phyloP scores from a whole-genome alignment of 2,888 invertebrate species.

The Blastobasis lacticolella region DNA sequence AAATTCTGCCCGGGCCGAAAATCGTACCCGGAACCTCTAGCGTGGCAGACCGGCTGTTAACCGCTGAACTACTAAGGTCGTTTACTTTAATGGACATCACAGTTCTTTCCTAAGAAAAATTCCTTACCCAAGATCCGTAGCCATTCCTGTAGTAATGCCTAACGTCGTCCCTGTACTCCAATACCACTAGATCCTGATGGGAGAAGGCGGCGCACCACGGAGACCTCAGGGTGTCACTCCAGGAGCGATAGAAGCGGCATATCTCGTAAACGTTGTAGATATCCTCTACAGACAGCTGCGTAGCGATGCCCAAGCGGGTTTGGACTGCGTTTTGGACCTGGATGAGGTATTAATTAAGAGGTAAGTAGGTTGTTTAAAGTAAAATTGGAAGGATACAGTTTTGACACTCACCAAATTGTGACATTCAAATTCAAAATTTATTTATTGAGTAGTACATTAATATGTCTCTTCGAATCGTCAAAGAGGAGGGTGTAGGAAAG shows the following conservation, averaged over 20 bases:
- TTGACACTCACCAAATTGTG: background rate
- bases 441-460: no score
- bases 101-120: background rate
- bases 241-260: constrained; percentile 86
- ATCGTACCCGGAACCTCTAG: no score
- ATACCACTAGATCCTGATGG: constrained; percentile 76
- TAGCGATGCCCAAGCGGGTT: constrained; percentile 59
- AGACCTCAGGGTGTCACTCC: constrained; percentile 54
- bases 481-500: background rate
- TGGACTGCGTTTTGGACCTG: constrained; percentile 63
- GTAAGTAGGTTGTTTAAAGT: background rate
- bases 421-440: background rate
- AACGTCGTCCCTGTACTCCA: constrained; percentile 86
- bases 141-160: constrained; percentile 78
- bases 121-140: background rate
- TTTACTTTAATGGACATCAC: no score
- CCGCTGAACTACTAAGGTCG: no score
- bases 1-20: no score
- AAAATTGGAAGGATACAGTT: background rate
- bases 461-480: no score
- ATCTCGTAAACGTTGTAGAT: constrained; percentile 81
- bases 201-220: constrained; percentile 86
- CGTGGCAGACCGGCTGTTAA: no score
- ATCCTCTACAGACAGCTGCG: constrained; percentile 40
- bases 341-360: background rate